Conservation (phyloP, 2,113 vertebrate genomes). For the Choloepus hoffmanni region DNA sequence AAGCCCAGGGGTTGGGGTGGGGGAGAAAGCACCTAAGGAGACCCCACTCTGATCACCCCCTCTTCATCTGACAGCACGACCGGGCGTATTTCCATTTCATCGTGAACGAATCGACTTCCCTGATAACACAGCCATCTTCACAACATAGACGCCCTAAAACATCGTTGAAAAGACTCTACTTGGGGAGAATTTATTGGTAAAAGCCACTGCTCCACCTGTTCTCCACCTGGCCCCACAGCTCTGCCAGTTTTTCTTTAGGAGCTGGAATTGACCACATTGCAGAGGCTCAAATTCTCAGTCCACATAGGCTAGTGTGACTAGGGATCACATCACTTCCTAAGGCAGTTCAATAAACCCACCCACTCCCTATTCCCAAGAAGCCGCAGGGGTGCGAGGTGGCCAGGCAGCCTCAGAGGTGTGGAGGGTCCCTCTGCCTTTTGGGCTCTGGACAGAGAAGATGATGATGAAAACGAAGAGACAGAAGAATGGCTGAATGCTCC, state of each 20-base stretch:
- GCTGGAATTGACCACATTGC: background rate
- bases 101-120: background rate
- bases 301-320: background rate
- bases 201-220: accelerated
- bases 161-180: background rate
- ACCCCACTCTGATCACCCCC: too few species aligned
- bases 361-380: background rate
- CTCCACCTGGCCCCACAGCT: background rate
- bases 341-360: background rate
- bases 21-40: background rate
- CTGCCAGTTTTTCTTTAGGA: background rate
- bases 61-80: background rate
- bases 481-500: too few species aligned
- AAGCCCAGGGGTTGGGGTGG: background rate
- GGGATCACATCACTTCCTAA: background rate
- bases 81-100: background rate
- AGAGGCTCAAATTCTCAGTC: background rate
- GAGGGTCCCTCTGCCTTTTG: background rate
- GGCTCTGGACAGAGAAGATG: too few species aligned
- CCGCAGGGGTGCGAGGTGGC: background rate
- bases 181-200: background rate
- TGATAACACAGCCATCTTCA: background rate
- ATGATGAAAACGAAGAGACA: background rate
- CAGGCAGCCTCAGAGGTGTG: background rate
- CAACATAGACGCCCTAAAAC: background rate